Percentiles rank a stretch among this genome's conserved stretches.
Conservation (phyloP, 2,888 invertebrate species). For the Apotomis betuletana region DNA sequence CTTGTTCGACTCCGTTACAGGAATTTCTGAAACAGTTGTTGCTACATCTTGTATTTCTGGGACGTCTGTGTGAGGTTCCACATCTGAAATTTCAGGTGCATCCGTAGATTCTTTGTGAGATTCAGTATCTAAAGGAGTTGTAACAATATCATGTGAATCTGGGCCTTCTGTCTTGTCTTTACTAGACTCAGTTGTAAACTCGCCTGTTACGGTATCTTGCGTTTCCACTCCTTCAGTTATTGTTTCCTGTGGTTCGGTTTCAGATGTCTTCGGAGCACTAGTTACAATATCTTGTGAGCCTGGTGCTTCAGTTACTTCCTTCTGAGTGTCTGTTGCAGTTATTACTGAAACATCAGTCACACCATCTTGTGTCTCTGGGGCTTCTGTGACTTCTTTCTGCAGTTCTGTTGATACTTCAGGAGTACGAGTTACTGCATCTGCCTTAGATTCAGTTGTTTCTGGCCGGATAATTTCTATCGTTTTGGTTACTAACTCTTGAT, state of each 20-base stretch:
- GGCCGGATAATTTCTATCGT: not conserved
- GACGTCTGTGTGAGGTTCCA: not conserved
- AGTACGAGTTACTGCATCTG: not conserved
- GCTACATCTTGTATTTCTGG: constrained; percentile 21
- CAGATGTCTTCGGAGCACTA: constrained; percentile 4
- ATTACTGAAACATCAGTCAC: not conserved
- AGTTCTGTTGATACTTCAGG: constrained; percentile 14
- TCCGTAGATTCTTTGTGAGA: constrained; percentile 40
- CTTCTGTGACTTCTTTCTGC: constrained; percentile 12
- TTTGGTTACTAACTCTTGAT: constrained; percentile 13
- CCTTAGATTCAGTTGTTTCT: constrained; percentile 20
- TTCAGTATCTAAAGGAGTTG: not conserved
- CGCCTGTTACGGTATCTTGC: constrained; percentile 13
- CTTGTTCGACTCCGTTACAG: constrained; percentile 11
- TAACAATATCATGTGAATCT: constrained; percentile 13
- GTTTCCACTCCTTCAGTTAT: constrained; percentile 34
- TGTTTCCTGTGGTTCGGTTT: constrained; percentile 10
- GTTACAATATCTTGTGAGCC: not conserved
- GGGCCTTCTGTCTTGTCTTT: constrained; percentile 36
- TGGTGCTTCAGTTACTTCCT: constrained; percentile 5
- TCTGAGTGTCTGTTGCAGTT: not conserved
- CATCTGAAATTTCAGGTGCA: not conserved
- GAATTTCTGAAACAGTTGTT: constrained; percentile 8
- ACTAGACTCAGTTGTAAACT: constrained; percentile 12
- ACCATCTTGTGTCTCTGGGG: constrained; percentile 10